These are phyloP conservation scores for Timema cristinae DNA, from an alignment of 2,888 invertebrate species.

Conservation along the genomic window DNA sequence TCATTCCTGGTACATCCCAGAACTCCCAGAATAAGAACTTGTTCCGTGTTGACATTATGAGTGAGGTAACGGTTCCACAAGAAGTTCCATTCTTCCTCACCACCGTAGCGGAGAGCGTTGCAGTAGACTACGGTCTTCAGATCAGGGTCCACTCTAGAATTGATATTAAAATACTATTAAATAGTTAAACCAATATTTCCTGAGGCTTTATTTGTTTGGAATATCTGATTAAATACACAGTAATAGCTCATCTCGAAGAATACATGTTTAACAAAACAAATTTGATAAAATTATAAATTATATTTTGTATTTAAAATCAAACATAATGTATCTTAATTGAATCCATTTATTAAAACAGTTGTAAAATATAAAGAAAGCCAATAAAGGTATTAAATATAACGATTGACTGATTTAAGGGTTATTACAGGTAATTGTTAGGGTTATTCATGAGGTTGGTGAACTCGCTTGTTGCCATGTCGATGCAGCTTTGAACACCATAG, in stretches of 20 bases:
- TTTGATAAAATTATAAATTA: no score
- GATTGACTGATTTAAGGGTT: no score
- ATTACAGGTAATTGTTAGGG: constrained; percentile 2
- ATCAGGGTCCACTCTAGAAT: constrained; percentile 50
- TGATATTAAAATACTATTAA: constrained; percentile 49
- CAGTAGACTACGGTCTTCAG: constrained; percentile 63
- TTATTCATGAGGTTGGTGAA: constrained; percentile 11
- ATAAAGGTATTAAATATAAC: no score
- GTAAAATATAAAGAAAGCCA: no score
- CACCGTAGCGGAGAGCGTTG: constrained; percentile 59
- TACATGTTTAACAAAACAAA: no score
- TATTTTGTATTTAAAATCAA: no score
- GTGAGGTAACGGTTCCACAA: constrained; percentile 49
- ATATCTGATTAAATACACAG: no score
- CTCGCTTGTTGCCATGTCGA: constrained; percentile 55
- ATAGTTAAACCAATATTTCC: no score
- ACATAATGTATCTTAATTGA: no score
- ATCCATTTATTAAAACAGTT: no score
- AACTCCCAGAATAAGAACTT: constrained; percentile 56
- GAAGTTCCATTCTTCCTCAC: constrained; percentile 65
- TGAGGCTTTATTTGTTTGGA: no score
- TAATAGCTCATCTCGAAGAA: no score
- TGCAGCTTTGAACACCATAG: constrained; percentile 68
- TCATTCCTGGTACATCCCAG: constrained; percentile 50
- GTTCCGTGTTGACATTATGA: constrained; percentile 49